Conservation (phyloP, 2,797 vertebrate genomes). For the Ptychobarbus kaznakovi region DNA sequence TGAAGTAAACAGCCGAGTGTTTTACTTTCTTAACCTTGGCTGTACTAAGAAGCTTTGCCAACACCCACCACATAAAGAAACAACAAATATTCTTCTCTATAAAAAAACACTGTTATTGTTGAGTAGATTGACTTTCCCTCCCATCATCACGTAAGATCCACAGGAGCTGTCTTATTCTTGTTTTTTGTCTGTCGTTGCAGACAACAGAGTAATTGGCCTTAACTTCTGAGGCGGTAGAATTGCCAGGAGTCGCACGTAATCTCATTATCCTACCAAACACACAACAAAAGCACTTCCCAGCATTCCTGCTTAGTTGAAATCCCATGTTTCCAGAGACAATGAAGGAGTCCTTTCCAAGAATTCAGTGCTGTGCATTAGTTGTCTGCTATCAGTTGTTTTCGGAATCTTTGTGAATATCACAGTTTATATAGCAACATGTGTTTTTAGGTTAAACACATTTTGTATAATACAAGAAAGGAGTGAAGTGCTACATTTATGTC, state of each 20-base stretch:
- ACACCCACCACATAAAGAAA: constrained; percentile 64
- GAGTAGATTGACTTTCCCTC: constrained; percentile 63
- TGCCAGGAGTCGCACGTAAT: constrained; percentile 75
- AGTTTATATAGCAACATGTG: not conserved
- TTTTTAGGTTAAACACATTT: not conserved
- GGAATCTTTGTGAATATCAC: not conserved
- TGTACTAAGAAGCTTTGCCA: constrained; percentile 57
- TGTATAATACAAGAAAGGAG: not conserved
- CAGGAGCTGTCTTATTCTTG: constrained; percentile 70
- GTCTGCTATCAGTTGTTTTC: constrained; percentile 7
- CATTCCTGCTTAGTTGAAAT: constrained; percentile 51
- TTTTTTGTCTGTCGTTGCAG: constrained; percentile 72
- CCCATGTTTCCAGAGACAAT: constrained; percentile 45
- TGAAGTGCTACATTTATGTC: not conserved
- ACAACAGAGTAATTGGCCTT: constrained; percentile 79
- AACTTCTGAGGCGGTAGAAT: constrained; percentile 75
- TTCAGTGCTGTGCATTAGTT: constrained; percentile 26
- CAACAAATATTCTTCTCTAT: constrained; percentile 37
- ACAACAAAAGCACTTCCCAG: constrained; percentile 53
- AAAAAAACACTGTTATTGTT: constrained; percentile 58
- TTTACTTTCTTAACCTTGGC: constrained; percentile 59
- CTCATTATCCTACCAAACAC: constrained; percentile 70
- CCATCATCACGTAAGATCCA: constrained; percentile 68
- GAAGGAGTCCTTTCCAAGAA: constrained; percentile 38
- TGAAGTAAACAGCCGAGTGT: constrained; percentile 49